phyloP scores from a whole-genome alignment of 2,113 vertebrate genomes.

The Nesospiza acunhae region DNA sequence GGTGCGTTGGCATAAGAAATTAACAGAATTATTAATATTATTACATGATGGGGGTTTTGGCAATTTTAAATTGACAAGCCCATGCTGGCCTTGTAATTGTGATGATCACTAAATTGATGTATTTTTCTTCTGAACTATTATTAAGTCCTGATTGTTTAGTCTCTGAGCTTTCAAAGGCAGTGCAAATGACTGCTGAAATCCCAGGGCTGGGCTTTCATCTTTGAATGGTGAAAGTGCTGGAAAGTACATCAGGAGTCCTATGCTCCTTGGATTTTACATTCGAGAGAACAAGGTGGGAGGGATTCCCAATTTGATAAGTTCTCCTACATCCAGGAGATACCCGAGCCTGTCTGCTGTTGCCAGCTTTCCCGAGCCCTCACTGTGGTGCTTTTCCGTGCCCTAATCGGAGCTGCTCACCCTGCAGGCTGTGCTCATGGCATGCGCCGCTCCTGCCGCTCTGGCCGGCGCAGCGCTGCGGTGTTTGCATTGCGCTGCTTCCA shows the following conservation, averaged over 20 bases:
- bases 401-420: constrained; percentile 23
- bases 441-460: neutral
- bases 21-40: neutral
- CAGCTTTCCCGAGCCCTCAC: neutral
- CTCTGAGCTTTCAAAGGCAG: neutral
- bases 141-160: neutral
- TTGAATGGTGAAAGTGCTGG: neutral
- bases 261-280: neutral
- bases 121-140: neutral
- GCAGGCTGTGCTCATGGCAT: constrained; percentile 54
- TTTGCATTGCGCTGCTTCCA: constrained; percentile 61
- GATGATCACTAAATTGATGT: neutral
- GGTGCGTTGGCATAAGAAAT: neutral
- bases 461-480: constrained; percentile 29
- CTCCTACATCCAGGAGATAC: neutral
- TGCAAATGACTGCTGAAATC: neutral
- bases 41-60: neutral
- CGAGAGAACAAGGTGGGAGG: neutral
- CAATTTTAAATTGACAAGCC: neutral
- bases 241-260: neutral
- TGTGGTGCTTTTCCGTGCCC: neutral
- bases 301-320: neutral
- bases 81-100: neutral
- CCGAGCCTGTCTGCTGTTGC: neutral
- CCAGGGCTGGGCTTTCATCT: neutral